phyloP scores from a whole-genome alignment of 2,797 vertebrate genomes.

The Esox lucius region DNA sequence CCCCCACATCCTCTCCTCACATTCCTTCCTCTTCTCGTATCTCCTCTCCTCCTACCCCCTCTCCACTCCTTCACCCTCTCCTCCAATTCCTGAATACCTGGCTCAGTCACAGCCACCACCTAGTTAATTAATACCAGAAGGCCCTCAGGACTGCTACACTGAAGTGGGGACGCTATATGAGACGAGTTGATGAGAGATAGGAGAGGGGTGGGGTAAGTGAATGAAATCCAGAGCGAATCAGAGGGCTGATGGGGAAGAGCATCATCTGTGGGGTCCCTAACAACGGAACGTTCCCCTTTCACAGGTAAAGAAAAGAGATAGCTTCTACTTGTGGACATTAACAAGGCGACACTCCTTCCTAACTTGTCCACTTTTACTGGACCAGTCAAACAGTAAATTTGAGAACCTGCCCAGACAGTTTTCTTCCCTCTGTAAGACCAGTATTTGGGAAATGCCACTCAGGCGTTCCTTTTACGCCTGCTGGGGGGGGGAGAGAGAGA shows the following conservation, averaged over 20 bases:
- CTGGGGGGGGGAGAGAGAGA: neutral
- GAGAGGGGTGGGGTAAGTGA: neutral
- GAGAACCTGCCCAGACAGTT: too few relatives aligned
- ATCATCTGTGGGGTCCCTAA: too few relatives aligned
- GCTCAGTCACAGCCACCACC: constrained; percentile 17
- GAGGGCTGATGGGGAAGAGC: neutral
- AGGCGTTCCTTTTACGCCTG: too few relatives aligned
- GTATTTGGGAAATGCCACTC: too few relatives aligned
- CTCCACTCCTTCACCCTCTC: neutral
- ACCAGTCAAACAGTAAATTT: too few relatives aligned
- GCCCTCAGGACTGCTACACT: neutral
- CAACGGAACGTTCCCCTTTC: too few relatives aligned
- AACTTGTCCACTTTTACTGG: too few relatives aligned
- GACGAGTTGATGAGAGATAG: too few relatives aligned
- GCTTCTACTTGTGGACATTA: too few relatives aligned
- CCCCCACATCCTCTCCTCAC: constrained; percentile 11
- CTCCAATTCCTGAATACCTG: neutral
- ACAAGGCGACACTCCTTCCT: too few relatives aligned
- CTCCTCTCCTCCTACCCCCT: neutral
- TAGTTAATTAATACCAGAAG: constrained; percentile 13
- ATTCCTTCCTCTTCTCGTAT: neutral
- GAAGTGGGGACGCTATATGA: neutral
- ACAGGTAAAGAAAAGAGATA: neutral
- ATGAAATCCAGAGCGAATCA: neutral
- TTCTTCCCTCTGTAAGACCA: too few relatives aligned